Evolutionary conservation across 2,888 invertebrate species (phyloP).

Genomic region (Drosophila neotestacea): DNA sequence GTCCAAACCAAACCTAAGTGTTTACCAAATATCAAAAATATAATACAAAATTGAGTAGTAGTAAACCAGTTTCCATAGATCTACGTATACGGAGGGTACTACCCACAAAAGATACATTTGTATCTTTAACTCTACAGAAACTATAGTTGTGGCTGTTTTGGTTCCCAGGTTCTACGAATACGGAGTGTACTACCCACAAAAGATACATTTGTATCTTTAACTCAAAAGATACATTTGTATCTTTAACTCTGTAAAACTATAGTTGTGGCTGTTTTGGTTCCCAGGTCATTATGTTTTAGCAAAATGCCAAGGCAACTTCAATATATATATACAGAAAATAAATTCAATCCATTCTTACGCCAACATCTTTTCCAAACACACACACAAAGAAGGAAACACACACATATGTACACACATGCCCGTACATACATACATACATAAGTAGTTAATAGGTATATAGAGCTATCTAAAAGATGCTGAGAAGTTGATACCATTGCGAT

Average conservation of each 20-base stretch:
- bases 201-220: constrained; percentile 39
- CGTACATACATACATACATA: neutral
- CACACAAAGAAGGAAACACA: constrained; percentile 15
- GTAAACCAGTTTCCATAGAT: constrained; percentile 63
- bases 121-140: constrained; percentile 7
- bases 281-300: constrained; percentile 57
- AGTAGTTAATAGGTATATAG: constrained; percentile 31
- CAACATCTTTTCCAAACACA: constrained; percentile 54
- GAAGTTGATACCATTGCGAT: constrained; percentile 64
- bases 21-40: constrained; percentile 20
- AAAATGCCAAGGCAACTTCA: constrained; percentile 55
- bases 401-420: constrained; percentile 14
- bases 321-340: constrained; percentile 31
- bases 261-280: constrained; percentile 38
- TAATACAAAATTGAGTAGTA: constrained; percentile 5
- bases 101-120: constrained; percentile 36
- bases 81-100: constrained; percentile 3
- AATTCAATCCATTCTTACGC: constrained; percentile 53
- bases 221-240: no score
- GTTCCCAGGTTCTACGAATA: neutral
- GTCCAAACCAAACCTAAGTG: constrained; percentile 27
- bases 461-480: constrained; percentile 74
- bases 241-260: neutral
- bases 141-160: no score
- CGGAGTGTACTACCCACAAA: constrained; percentile 4